These are phyloP conservation scores for Stenoptilia bipunctidactyla DNA, from an alignment of 2,888 invertebrate genomes.

Conservation along the genomic window DNA sequence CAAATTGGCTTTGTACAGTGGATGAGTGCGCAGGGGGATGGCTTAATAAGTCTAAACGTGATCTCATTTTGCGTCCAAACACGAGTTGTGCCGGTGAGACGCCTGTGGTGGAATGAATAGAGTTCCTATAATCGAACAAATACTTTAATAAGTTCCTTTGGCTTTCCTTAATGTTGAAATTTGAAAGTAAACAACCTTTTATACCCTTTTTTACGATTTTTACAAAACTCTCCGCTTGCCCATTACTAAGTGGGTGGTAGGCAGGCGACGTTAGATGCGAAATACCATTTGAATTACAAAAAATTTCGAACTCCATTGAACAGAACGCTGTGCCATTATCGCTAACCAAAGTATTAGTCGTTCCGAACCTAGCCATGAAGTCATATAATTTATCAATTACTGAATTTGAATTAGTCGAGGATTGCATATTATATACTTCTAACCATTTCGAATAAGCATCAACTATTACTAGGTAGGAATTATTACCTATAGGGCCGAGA, in stretches of 20 bases:
- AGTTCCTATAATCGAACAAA: conserved; percentile 1
- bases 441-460: conserved; percentile 17
- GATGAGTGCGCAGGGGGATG: background rate
- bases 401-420: conserved; percentile 2
- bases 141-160: background rate
- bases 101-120: background rate
- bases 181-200: background rate
- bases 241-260: conserved; percentile 12
- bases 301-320: conserved; percentile 12
- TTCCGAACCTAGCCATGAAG: conserved; percentile 13
- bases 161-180: background rate
- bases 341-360: conserved; percentile 14
- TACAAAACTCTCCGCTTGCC: conserved; percentile 14
- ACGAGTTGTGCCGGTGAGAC: background rate
- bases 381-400: conserved; percentile 10
- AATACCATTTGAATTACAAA: conserved; percentile 16
- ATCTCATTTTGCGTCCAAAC: background rate
- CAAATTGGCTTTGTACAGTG: background rate
- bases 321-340: conserved; percentile 17
- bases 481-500: conserved; percentile 14
- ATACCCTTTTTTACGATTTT: conserved; percentile 15
- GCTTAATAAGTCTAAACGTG: background rate
- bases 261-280: conserved; percentile 11
- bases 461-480: no score
- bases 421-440: conserved; percentile 11